Base-by-base conservation (phyloP, 2,888 invertebrate species). In the Yponomeuta plumbellus region DNA sequence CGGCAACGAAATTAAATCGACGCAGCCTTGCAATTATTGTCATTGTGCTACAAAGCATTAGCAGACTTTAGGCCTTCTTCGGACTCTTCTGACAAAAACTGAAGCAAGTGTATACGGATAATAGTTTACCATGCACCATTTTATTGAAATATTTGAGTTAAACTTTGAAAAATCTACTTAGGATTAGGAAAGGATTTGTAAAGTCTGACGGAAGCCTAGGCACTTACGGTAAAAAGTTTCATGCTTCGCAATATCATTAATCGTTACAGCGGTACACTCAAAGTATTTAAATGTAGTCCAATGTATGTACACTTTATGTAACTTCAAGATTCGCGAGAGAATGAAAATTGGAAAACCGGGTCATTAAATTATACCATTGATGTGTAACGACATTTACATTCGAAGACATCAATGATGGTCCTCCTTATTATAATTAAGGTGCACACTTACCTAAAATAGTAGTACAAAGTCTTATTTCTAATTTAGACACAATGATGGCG, bases 161-260 rank as follows among this genome's bases (percentile, higher is more conserved):
- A 52, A 6, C 17, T 52, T 52, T 52, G 44, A 52, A 52, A 52
- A 52, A 52, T 52, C 44, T 52, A 52, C 44, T 52, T 52, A 52
- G 44, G 44, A 17, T 17, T 52, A 52, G 44, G 44, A 52, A 52
- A 52, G 44, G 13, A 52, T 52, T 52, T 52, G 17, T 52, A 52
- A 17, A 52, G 17, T 52, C 44, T 11, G 71, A 79, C 71, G 20
- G 10, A 82, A 85, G 80, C 83, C 84, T 84, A 88, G 88, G 88
- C 87, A 88, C 87, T 85, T 85, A 81, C 79, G 86, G 86, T 80
- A 80, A 82, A 84, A 76, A 77, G 77, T 13, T 59, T 58, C 21
- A 58, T 59, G 59, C 59, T 21, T 59, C 23, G 59, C 59, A 22
- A 17, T 52, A 52, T 52, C 17, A 6, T 52, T 44, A 44, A 5